phyloP scores from a whole-genome alignment of 2,888 invertebrate species.

The Apodemia duryi region DNA sequence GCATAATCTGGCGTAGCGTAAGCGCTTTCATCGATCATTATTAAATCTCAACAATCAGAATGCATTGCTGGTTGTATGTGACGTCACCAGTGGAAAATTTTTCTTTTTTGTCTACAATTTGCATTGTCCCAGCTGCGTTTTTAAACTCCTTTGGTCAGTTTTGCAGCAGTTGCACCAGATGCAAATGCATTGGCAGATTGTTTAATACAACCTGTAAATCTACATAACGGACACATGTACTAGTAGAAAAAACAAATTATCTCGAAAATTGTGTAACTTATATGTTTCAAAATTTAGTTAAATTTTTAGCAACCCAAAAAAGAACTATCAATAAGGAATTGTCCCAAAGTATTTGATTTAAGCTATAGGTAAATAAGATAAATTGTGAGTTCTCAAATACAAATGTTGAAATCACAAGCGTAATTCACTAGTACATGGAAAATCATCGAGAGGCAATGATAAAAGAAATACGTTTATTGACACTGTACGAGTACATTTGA shows the following conservation, averaged over 20 bases:
- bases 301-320: too few relatives aligned
- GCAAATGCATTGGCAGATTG: background rate
- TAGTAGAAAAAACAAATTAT: too few relatives aligned
- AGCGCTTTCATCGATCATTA: slow-evolving; percentile 2
- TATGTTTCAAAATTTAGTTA: too few relatives aligned
- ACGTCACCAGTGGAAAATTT: slow-evolving; percentile 1
- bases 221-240: too few relatives aligned
- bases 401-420: too few relatives aligned
- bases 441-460: background rate
- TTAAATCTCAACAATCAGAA: background rate
- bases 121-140: background rate
- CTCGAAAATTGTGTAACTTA: too few relatives aligned
- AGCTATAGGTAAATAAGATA: too few relatives aligned
- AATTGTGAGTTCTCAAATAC: too few relatives aligned
- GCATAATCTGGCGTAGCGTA: background rate
- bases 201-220: background rate
- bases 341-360: too few relatives aligned
- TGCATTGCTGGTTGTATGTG: background rate
- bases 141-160: background rate
- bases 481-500: background rate
- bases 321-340: too few relatives aligned
- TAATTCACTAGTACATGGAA: background rate
- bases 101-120: background rate
- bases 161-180: background rate
- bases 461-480: background rate